Evolutionary conservation across 2,888 invertebrate species (phyloP), one percentile per base, ranked within the genome.

Genomic region (Lithophane socia): DNA sequence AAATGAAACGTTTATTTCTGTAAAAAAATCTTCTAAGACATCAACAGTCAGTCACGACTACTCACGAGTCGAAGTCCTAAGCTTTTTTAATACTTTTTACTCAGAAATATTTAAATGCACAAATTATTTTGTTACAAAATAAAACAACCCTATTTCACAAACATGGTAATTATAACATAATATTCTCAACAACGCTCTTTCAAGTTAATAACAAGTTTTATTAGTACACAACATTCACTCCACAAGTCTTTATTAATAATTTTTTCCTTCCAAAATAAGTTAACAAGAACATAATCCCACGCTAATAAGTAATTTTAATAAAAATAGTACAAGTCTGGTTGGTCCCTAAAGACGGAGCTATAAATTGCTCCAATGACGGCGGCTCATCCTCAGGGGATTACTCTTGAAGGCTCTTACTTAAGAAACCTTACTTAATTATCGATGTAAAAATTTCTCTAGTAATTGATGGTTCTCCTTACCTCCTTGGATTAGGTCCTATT

Each of bases 381-480:
- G 61, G 71, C 29, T 58, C 24, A 56, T 61, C 68, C 75, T 18
- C 18, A 1, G 56, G 60, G 71, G 71, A 64, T 56, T 61, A 58
- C 58, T 58, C 58, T 21, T 7, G 29, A 13, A 60, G 42, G 65
- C 49, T 60, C 18, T 54, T 18, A 37, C 18, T 44, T 16, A 73
- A 63, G 67, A 68, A 80, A 67, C 52, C 65, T 79, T 64, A 65
- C 54, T 29, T 61, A 52, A 73, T 83, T 73, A 69, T 79, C 60
- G 29, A 73, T 37, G 37, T 65, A 58, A 66, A 79, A 73, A 65
- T 58, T 16, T 21, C 3, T 29, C 18, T 42, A 16, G 10, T 77
- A 64, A 42, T 68, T 58, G 67, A 21, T 29, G 47, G 37, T n/a
- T n/a, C 5, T n/a, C 2, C 13, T 24, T 68, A 10, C 7, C 4